A percentile compares a stretch with the other conserved stretches of the same genome.
phyloP scores from a whole-genome alignment of 2,888 invertebrate genomes.

The Aleiodes leptofemur region DNA sequence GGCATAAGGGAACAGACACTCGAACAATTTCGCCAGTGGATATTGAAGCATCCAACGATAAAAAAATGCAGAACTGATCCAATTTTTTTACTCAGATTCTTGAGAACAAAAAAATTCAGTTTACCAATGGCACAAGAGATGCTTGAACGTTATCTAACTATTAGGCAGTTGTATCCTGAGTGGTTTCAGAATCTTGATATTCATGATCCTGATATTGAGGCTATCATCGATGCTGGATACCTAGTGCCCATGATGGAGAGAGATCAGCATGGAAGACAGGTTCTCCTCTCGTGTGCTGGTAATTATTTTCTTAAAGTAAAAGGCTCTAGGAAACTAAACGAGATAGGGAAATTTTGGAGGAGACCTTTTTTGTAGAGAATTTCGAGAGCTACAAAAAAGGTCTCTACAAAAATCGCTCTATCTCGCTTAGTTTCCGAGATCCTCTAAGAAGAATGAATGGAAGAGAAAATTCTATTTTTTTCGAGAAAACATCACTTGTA shows the following conservation, averaged over 20 bases:
- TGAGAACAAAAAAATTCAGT: constrained; percentile 91
- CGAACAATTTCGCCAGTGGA: constrained; percentile 88
- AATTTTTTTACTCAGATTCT: constrained; percentile 88
- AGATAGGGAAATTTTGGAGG: neutral
- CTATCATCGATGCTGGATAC: constrained; percentile 89
- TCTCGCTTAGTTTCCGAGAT: no score
- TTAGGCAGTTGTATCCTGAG: constrained; percentile 88
- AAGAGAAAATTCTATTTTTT: no score
- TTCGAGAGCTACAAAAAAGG: no score
- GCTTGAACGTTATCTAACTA: constrained; percentile 90
- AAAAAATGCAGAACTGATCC: constrained; percentile 88
- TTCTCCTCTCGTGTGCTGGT: constrained; percentile 88
- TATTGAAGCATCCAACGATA: constrained; percentile 88
- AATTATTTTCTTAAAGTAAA: constrained; percentile 56
- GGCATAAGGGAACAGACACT: constrained; percentile 84
- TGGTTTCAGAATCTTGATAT: constrained; percentile 91
- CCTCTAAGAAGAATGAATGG: no score
- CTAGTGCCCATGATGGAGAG: constrained; percentile 84
- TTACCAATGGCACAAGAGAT: constrained; percentile 91
- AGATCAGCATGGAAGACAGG: constrained; percentile 85
- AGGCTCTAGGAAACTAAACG: no score
- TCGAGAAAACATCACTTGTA: no score
- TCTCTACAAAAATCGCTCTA: no score
- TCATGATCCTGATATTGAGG: constrained; percentile 86
- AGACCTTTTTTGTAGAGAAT: no score